Percentiles rank a stretch among this genome's conserved stretches.
Evolutionary conservation across 1,140 invertebrate genomes (phyloP).

Genomic region (Pseudomyrmex flavicornis): DNA sequence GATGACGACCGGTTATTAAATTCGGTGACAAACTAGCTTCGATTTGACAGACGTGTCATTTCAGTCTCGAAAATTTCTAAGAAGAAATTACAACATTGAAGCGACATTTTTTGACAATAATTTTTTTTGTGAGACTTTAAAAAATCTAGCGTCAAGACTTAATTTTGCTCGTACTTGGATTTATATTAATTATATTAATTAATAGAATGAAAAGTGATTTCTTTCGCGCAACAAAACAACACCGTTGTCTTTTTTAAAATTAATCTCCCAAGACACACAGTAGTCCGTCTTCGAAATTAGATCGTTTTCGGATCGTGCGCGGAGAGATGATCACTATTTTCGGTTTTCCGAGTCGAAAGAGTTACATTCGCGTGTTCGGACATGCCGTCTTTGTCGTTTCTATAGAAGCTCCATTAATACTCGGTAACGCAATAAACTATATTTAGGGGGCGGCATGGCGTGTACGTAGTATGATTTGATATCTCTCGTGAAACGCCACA

Average conservation of each 20-base stretch:
- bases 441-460: conserved; percentile 82
- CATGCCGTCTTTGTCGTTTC: conserved; percentile 73
- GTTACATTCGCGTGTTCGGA: conserved; percentile 40
- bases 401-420: conserved; percentile 83
- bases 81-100: background rate
- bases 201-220: too few species aligned
- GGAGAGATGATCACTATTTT: conserved; percentile 54
- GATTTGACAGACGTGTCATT: background rate
- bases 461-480: conserved; percentile 82
- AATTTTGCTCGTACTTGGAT: too few species aligned
- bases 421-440: conserved; percentile 84
- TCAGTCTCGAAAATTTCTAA: background rate
- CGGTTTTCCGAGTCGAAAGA: conserved; percentile 49
- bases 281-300: background rate
- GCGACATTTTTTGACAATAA: background rate
- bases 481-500: conserved; percentile 83
- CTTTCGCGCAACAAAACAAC: too few species aligned
- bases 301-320: background rate
- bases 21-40: background rate
- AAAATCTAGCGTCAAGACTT: background rate
- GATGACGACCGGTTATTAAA: conserved; percentile 10
- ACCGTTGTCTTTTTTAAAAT: too few species aligned
- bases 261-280: background rate
- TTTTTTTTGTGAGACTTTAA: background rate
- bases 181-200: too few species aligned